Evolutionary conservation across 2,113 vertebrate species (phyloP), one percentile per base, ranked within the genome.

Genomic region (Chaenogobius annularis): DNA sequence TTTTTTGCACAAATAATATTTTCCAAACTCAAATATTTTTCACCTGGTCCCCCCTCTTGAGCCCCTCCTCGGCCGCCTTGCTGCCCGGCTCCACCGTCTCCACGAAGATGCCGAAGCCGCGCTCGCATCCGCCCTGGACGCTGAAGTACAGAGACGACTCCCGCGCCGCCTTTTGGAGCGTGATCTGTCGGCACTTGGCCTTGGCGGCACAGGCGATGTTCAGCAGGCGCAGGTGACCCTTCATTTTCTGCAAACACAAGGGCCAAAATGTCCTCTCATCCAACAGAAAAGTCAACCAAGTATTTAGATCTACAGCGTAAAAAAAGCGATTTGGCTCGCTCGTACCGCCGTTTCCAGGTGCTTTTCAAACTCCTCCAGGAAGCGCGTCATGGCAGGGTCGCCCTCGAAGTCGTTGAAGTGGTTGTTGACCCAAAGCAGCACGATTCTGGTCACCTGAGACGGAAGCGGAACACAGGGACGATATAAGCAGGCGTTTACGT

Each of bases 401-500:
- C 96, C 96, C 92, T 99, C 97, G 85, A 99, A 99, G 91, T 99
- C 97, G 85, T 97, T 99, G 83, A 99, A 99, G 84, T 99, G 97
- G 89, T 99, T 99, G 89, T 98, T 98, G 80, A 99, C 97, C 97
- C 97, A 99, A 76, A 99, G 89, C 50, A 98, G 89, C 48, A 99
- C 95, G 66, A 98, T 96, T 79, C 97, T 93, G 0, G 97, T 98
- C 11, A 99, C 96, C 97, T 98, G 82, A 22, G 17, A 76, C 19
- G 65, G 22, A 78, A 72, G 3, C 12, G 0, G 1, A 69, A 72
- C 1, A 19, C 31, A 69, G 5, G 3, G 23, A 23, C 1, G 10
- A 7, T n/a, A 50, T 19, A 1, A 50, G 5, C 26, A 19, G 15
- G 19, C 6, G 5, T 14, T 7, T 1, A 52, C 1, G 48, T 22